phyloP scores from a whole-genome alignment of 2,888 invertebrate species.

The Autographa gamma region DNA sequence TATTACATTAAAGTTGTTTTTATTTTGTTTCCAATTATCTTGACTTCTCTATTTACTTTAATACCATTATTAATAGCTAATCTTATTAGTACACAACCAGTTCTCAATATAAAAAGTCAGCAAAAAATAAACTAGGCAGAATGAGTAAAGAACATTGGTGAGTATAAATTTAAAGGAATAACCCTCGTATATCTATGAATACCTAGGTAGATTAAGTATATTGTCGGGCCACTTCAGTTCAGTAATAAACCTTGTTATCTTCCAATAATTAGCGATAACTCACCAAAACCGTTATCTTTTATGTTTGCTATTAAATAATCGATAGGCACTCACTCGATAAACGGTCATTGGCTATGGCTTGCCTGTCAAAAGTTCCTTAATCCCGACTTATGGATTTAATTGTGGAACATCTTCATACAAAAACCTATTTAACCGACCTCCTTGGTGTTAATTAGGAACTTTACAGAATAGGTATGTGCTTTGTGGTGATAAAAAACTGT shows the following conservation, averaged over 20 bases:
- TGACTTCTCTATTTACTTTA: neutral
- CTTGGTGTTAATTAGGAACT: neutral
- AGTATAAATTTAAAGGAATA: slow-evolving; percentile 33
- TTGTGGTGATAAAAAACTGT: neutral
- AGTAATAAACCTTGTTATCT: slow-evolving; percentile 84
- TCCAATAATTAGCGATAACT: slow-evolving; percentile 87
- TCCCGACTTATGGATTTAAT: slow-evolving; percentile 24
- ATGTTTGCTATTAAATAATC: slow-evolving; percentile 88
- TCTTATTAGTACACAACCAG: neutral
- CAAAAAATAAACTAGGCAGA: neutral
- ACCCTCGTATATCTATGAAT: slow-evolving; percentile 55
- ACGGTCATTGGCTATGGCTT: slow-evolving; percentile 80
- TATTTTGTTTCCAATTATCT: neutral
- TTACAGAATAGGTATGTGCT: neutral
- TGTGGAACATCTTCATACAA: slow-evolving; percentile 21
- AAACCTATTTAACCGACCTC: slow-evolving; percentile 13
- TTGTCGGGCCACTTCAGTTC: slow-evolving; percentile 78
- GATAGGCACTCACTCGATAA: slow-evolving; percentile 82
- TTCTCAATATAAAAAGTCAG: neutral
- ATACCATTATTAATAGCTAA: neutral
- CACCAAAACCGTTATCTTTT: slow-evolving; percentile 82
- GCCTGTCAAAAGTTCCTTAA: slow-evolving; percentile 45
- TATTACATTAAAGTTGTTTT: neutral
- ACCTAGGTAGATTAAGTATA: slow-evolving; percentile 66
- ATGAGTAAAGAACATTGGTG: neutral